Conservation (phyloP, 2,888 invertebrate genomes). For the Amblyteles armatorius region DNA sequence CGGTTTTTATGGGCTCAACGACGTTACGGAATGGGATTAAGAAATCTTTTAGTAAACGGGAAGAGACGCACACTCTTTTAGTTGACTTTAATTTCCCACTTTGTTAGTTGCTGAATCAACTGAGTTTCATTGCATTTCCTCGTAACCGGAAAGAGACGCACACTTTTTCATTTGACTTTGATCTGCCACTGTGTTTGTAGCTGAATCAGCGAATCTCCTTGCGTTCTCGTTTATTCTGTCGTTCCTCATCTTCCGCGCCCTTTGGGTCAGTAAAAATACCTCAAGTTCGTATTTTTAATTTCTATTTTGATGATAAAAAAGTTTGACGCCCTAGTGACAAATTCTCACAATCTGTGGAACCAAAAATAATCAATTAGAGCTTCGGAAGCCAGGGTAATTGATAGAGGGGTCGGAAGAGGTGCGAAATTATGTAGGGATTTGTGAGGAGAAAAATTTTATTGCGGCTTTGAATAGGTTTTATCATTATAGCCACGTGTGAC, state of each 20-base stretch:
- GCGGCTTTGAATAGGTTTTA: neutral
- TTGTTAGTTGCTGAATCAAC: neutral
- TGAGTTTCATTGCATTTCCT: neutral
- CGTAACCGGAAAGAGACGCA: neutral
- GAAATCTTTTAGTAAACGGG: neutral
- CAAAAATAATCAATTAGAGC: neutral
- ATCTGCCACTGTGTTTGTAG: neutral
- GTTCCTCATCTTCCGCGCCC: neutral
- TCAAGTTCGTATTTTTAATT: too few species aligned
- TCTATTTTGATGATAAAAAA: too few species aligned
- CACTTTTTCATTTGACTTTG: neutral
- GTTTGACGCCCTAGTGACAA: too few species aligned
- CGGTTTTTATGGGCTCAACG: slow-evolving; percentile 23
- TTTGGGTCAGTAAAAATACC: neutral
- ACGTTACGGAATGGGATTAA: slow-evolving; percentile 8
- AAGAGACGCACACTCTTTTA: neutral
- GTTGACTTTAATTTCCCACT: neutral
- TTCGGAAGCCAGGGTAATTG: neutral
- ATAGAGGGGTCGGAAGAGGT: neutral
- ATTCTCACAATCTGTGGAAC: too few species aligned
- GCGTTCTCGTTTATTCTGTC: neutral
- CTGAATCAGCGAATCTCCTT: neutral
- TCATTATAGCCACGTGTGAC: neutral
- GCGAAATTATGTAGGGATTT: neutral
- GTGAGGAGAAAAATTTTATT: neutral